Percentiles rank a stretch among this genome's conserved stretches.
Evolutionary conservation across 2,888 invertebrate species (phyloP).

Genomic region (Rhabditophanes sp.): DNA sequence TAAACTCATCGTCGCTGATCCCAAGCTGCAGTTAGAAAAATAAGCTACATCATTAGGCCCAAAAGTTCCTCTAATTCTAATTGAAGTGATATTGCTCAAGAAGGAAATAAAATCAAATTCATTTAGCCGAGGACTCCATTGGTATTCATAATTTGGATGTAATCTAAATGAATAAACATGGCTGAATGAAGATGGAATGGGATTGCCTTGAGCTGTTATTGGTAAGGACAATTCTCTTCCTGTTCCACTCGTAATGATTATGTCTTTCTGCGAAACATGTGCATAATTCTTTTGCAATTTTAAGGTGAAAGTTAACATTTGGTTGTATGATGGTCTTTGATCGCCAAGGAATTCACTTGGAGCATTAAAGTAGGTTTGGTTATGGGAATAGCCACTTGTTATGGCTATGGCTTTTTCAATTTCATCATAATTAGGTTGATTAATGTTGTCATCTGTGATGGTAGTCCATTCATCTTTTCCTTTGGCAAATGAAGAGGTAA

Average conservation of each 20-base stretch:
- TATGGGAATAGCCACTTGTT: conserved; percentile 46
- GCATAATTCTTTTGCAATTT: conserved; percentile 59
- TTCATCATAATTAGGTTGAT: conserved; percentile 8
- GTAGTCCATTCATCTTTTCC: background rate
- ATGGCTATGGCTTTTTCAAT: conserved; percentile 32
- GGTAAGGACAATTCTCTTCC: conserved; percentile 59
- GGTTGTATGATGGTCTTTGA: conserved; percentile 81
- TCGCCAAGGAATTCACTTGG: conserved; percentile 58
- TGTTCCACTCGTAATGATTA: conserved; percentile 75
- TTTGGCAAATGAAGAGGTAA: conserved; percentile 70
- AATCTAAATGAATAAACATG: conserved; percentile 66
- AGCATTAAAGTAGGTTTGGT: conserved; percentile 70
- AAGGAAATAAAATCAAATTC: conserved; percentile 77
- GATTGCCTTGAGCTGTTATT: conserved; percentile 78
- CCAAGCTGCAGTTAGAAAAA: conserved; percentile 70
- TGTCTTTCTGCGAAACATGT: conserved; percentile 50
- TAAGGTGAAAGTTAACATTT: conserved; percentile 70
- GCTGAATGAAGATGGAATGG: conserved; percentile 53
- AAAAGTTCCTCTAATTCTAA: conserved; percentile 71
- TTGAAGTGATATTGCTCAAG: conserved; percentile 74
- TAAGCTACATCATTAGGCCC: conserved; percentile 57
- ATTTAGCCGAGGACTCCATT: conserved; percentile 77
- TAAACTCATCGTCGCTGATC: conserved; percentile 54
- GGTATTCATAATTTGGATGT: conserved; percentile 75
- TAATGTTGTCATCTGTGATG: background rate